Conservation (phyloP, 2,113 vertebrate species). For the Amazona vittata region DNA sequence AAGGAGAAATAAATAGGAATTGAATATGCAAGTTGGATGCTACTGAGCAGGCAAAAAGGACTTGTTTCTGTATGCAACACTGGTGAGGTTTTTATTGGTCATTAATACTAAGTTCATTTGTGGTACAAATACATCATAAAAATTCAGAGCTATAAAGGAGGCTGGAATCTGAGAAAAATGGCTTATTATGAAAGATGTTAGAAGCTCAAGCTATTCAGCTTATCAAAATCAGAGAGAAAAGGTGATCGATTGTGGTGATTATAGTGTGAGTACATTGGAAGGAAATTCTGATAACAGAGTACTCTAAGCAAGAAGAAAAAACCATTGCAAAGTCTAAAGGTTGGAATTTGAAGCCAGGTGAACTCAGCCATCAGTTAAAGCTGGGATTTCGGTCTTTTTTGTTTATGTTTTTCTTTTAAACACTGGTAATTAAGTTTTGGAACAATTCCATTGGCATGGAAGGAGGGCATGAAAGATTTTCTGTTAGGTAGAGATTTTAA, state of each 20-base stretch:
- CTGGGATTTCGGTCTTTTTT: not conserved
- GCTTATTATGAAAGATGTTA: not conserved
- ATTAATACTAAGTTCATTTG: not conserved
- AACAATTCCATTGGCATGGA: not conserved
- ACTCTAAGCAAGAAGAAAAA: not conserved
- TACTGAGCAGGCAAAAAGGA: not conserved
- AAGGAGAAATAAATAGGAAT: slow-evolving; percentile 20
- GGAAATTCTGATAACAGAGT: not conserved
- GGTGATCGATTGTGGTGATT: not conserved
- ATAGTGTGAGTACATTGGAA: not conserved
- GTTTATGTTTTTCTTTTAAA: not conserved
- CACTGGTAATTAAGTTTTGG: not conserved
- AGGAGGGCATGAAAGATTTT: not conserved
- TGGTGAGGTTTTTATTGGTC: not conserved
- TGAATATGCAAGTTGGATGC: not conserved
- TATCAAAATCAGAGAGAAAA: not conserved
- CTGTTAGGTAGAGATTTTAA: not conserved
- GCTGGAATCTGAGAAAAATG: not conserved
- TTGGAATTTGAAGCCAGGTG: not conserved
- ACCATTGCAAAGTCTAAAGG: not conserved
- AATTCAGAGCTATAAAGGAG: not conserved
- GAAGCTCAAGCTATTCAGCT: not conserved
- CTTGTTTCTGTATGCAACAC: not conserved
- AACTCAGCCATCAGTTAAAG: not conserved
- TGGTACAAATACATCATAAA: not conserved